Percentiles rank a stretch among this genome's conserved stretches.
These are phyloP conservation scores for Fratercula arctica DNA, from an alignment of 2,797 vertebrate genomes.

Conservation along the genomic window DNA sequence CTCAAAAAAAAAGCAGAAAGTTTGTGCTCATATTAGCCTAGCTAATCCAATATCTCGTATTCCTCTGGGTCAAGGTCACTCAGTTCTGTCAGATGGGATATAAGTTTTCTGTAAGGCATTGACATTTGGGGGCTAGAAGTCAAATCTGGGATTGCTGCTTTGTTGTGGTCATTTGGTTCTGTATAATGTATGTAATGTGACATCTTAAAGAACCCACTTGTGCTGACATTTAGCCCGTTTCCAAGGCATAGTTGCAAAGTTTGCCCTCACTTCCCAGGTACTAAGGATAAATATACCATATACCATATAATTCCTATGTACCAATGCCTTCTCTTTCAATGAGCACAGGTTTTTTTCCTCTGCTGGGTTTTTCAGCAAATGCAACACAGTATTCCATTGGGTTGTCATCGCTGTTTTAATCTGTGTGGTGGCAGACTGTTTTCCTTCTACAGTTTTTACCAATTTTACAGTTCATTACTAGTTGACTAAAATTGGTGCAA, in stretches of 20 bases:
- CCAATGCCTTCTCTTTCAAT: neutral
- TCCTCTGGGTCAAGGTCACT: constrained; percentile 21
- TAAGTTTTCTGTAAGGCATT: neutral
- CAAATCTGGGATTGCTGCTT: neutral
- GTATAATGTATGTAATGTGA: neutral
- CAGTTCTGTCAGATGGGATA: neutral
- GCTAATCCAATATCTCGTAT: neutral
- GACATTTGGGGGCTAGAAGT: neutral
- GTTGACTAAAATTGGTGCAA: constrained; percentile 48
- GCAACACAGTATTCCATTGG: neutral
- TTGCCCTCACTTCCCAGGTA: neutral
- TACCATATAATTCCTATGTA: neutral
- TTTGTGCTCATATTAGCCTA: neutral
- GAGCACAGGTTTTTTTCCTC: neutral
- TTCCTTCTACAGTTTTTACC: constrained; percentile 33
- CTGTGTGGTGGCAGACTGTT: constrained; percentile 31
- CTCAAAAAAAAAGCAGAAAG: neutral
- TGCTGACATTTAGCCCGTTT: neutral
- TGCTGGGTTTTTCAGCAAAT: neutral
- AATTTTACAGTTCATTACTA: constrained; percentile 42
- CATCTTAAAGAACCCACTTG: neutral
- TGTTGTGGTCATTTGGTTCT: neutral
- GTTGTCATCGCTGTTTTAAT: constrained; percentile 44
- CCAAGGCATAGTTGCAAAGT: neutral
- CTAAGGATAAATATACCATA: neutral